These are phyloP conservation scores for Cyclura pinguis DNA, from an alignment of 2,797 vertebrate genomes.

Conservation along the genomic window DNA sequence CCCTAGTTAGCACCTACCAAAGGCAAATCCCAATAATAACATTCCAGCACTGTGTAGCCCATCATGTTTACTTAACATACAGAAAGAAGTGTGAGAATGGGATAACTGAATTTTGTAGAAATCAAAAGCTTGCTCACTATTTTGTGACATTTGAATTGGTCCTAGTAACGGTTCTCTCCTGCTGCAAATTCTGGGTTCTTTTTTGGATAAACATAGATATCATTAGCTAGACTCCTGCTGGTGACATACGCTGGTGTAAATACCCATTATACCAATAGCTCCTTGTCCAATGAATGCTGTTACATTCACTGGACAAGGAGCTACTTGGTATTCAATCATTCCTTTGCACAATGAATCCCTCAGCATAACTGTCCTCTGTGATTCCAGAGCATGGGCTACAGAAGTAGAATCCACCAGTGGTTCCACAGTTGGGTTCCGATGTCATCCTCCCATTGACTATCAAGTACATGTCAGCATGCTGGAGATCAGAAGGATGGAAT, in stretches of 20 bases:
- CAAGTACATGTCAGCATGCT: neutral
- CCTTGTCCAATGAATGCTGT: no score
- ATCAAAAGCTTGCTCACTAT: neutral
- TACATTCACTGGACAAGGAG: no score
- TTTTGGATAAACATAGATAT: neutral
- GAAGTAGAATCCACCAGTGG: no score
- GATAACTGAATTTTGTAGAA: neutral
- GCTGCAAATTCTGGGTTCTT: neutral
- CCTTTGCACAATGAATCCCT: no score
- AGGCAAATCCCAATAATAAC: neutral
- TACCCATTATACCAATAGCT: no score
- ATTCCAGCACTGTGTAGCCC: neutral
- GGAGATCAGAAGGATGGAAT: no score
- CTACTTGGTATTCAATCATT: neutral
- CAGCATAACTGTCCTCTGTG: no score
- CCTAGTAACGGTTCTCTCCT: neutral
- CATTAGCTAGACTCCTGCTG: neutral
- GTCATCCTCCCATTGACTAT: no score
- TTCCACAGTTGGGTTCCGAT: no score
- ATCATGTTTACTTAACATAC: neutral
- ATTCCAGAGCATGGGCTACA: no score
- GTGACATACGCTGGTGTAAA: no score
- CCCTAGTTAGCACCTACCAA: neutral
- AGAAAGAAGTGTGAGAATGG: neutral
- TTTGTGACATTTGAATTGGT: neutral